Conservation (phyloP, 2,888 invertebrate genomes). For the Melieria omissa region DNA sequence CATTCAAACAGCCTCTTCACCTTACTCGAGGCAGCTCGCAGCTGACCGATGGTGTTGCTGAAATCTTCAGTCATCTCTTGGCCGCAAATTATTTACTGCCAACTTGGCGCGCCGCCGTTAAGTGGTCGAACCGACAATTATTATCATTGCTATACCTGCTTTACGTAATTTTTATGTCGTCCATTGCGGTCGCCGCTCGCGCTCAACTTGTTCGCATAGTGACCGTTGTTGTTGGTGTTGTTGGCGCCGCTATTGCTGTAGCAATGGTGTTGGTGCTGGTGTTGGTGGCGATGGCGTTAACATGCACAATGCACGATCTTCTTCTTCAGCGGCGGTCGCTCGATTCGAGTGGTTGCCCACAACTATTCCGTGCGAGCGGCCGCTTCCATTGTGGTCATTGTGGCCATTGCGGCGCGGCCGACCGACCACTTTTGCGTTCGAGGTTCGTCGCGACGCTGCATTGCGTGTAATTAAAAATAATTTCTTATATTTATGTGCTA, state of each 20-base stretch:
- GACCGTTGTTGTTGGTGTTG: too few relatives aligned
- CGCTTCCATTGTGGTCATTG: too few relatives aligned
- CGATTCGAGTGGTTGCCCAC: too few relatives aligned
- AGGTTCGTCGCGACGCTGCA: not conserved
- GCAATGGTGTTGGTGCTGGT: not conserved
- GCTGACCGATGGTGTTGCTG: not conserved
- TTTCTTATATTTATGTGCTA: not conserved
- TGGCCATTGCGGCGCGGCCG: not conserved
- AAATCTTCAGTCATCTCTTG: not conserved
- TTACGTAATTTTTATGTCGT: constrained; percentile 34
- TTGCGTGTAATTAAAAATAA: constrained; percentile 1
- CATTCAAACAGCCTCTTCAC: constrained; percentile 3
- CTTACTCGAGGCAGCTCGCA: not conserved
- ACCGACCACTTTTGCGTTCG: constrained; percentile 7
- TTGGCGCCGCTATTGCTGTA: not conserved
- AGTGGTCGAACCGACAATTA: constrained; percentile 21
- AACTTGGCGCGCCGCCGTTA: constrained; percentile 32
- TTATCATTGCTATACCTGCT: constrained; percentile 2
- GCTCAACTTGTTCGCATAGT: too few relatives aligned
- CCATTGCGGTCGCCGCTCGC: not conserved
- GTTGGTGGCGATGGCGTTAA: not conserved
- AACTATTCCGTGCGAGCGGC: too few relatives aligned
- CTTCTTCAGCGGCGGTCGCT: too few relatives aligned
- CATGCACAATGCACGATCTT: not conserved
- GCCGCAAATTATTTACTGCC: constrained; percentile 13